Evolutionary conservation across 2,797 vertebrate genomes (phyloP), one percentile per base, ranked within the genome.

Genomic region (Anableps anableps): DNA sequence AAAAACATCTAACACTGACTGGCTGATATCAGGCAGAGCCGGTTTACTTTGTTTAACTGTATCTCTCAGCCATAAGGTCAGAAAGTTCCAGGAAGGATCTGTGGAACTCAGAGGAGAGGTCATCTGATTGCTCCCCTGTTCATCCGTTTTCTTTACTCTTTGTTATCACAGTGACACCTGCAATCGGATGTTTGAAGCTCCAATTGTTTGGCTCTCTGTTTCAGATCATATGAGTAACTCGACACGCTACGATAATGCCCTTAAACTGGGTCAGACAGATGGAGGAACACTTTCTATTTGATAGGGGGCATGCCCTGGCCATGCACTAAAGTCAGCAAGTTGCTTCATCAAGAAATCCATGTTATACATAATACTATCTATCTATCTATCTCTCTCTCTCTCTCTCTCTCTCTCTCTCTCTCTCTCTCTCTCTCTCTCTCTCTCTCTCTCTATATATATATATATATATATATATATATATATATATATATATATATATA

Each of bases 181-280:
- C 55, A 72, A n/a, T 38, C 64, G 3, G 78, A 76, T 66, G 47
- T 81, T 60, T 51, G n/a, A 72, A 68, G 58, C 79, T 83, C 80
- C 2, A 31, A 58, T 16, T 85, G 47, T 74, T 38, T 45, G 34
- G 47, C 62, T 78, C 75, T 73, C 29, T 43, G 21, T 16, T 79
- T 79, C 53, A 72, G 60, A 75, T 78, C 21, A 0, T 31, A 45
- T 16, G 0, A 50, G 78, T 84, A 84, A 86, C 76, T 81, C 48
- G 66, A 86, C 17, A 48, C 50, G 0, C 34, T 71, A 38, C 2
- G 64, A 85, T 85, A 81, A 88, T 41, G 41, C 19, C 34, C 5
- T 55, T 62, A 66, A 91, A 90, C 74, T 92, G 86, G 88, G 92
- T 83, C 90, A 89, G 75, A 74, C 34, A 72, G 80, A 83, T 68